A percentile compares a stretch with the other conserved stretches of the same genome.
phyloP scores from a whole-genome alignment of 2,797 vertebrate genomes.

The Gymnothorax reevesii region DNA sequence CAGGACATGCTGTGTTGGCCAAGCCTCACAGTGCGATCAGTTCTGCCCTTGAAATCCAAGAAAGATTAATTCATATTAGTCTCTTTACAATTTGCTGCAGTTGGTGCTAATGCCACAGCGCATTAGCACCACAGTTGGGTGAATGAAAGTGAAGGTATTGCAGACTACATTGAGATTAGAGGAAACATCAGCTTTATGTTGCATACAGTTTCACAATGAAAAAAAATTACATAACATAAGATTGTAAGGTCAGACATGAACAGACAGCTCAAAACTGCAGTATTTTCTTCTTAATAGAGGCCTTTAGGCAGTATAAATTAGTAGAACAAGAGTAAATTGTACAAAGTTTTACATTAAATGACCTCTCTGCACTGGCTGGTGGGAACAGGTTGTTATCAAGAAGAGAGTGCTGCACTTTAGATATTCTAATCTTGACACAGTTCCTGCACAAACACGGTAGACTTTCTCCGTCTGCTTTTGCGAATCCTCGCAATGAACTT shows the following conservation, averaged over 20 bases:
- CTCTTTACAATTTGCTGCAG: background rate
- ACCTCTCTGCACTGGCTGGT: background rate
- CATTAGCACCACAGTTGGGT: too few species aligned
- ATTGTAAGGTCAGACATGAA: too few species aligned
- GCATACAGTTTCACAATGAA: background rate
- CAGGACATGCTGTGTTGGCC: background rate
- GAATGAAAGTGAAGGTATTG: background rate
- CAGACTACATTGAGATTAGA: background rate
- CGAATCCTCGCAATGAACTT: background rate
- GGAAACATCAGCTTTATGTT: background rate
- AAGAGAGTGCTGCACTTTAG: background rate
- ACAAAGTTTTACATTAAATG: background rate
- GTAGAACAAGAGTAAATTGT: background rate
- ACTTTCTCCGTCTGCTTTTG: background rate
- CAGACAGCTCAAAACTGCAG: background rate
- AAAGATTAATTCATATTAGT: background rate
- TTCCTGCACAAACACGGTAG: background rate
- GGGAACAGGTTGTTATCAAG: background rate
- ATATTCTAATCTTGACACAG: background rate
- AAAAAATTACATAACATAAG: too few species aligned
- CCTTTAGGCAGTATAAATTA: background rate
- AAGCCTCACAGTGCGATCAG: background rate
- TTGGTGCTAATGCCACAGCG: background rate
- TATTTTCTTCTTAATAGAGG: background rate
- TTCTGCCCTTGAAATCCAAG: background rate